Evolutionary conservation across 2,888 invertebrate species (phyloP), one percentile per base, ranked within the genome.

Genomic region (Diarsia brunnea): DNA sequence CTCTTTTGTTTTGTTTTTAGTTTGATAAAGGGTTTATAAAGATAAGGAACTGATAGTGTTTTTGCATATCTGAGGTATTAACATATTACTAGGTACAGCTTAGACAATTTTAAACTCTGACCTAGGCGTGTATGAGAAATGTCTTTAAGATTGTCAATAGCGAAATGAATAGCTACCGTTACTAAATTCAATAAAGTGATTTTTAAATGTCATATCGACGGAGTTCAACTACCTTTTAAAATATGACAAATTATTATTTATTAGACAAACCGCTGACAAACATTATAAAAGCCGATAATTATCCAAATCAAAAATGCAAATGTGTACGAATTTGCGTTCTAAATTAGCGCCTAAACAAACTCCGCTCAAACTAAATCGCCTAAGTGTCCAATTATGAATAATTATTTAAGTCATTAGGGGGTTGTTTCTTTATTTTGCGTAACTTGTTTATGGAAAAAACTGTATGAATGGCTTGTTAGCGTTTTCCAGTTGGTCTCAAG

Each of bases 391-490:
- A 94, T 94, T 94, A 93, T 90, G 90, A 91, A 91, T 93, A 93
- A 93, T 93, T 94, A 92, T 90, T 75, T 84, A 86, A 90, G 89
- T 93, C 92, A 92, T 94, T 93, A 93, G 91, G 86, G 92, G 91
- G 90, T 84, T 90, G 89, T 92, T 94, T 92, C 91, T 93, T 90
- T 92, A 90, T 87, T 89, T 87, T 84, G 81, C 88, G 87, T 93
- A 94, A 94, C 92, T 93, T 88, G 92, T 92, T 94, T 94, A 94
- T 91, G 88, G 89, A 92, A 93, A 78, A 94, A 93, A 92, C 89
- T 92, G 88, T 92, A 92, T 94, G 94, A 95, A 95, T 94, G 86
- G 93, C 94, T 95, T 95, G 94, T 95, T 95, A 95, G 93, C 91
- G 91, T 93, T 94, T 94, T 91, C 89, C 91, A 94, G 92, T 92